These are phyloP conservation scores for Bombus fervidus DNA, from an alignment of 1,140 invertebrate genomes.

Conservation along the genomic window DNA sequence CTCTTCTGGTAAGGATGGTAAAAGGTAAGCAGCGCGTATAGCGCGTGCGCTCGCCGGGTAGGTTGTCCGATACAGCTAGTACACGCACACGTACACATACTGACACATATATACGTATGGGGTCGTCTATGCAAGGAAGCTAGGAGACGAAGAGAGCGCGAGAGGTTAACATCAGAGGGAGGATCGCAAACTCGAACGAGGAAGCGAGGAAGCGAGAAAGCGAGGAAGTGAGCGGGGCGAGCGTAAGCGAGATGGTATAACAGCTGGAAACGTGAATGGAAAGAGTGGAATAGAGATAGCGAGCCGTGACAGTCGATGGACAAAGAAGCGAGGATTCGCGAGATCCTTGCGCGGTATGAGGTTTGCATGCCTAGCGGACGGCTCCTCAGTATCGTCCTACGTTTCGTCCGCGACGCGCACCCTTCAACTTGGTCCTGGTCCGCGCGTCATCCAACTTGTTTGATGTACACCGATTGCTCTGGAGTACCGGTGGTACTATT, in stretches of 20 bases:
- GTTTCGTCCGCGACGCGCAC: conserved; percentile 56
- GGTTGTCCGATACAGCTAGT: conserved; percentile 14
- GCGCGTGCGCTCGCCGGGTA: conserved; percentile 37
- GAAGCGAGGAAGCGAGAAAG: conserved; percentile 19
- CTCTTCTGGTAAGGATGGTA: conserved; percentile 30
- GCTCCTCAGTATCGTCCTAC: conserved; percentile 64
- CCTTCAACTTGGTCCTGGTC: conserved; percentile 26
- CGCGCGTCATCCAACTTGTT: conserved; percentile 12
- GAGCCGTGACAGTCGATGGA: conserved; percentile 30
- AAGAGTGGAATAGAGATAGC: conserved; percentile 26
- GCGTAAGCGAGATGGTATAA: not conserved
- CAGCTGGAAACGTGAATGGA: conserved; percentile 36
- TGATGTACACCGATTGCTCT: not conserved
- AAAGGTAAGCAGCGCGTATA: conserved; percentile 53
- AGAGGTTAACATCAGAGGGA: conserved; percentile 39
- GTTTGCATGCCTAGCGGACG: conserved; percentile 55
- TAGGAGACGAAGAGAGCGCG: conserved; percentile 4
- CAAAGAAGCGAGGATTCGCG: conserved; percentile 27
- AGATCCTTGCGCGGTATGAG: conserved; percentile 62
- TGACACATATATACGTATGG: not conserved
- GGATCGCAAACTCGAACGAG: conserved; percentile 25
- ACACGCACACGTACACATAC: not conserved
- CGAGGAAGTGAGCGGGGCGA: conserved; percentile 7
- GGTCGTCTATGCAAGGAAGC: conserved; percentile 1
- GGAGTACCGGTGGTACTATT: not conserved